These are phyloP conservation scores for Onychomys torridus DNA, from an alignment of 2,797 vertebrate genomes.

Conservation along the genomic window DNA sequence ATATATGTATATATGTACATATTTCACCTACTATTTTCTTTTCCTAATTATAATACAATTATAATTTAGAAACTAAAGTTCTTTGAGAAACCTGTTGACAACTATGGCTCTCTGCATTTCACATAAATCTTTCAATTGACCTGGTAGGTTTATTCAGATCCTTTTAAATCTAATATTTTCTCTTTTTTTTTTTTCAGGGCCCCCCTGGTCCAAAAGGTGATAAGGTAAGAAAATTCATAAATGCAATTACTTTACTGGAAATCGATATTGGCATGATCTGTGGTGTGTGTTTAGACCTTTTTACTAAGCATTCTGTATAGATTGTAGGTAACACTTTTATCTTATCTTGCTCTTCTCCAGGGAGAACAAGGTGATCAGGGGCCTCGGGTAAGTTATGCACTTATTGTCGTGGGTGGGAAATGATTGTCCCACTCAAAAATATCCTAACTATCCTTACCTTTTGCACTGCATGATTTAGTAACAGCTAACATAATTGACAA, in stretches of 20 bases:
- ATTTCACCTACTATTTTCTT: background rate
- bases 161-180: constrained; percentile 24
- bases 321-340: constrained; percentile 87
- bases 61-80: constrained; percentile 27
- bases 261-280: background rate
- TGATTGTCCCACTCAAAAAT: constrained; percentile 76
- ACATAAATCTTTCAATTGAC: background rate
- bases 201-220: constrained; percentile 96
- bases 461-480: constrained; percentile 85
- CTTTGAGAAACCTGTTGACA: background rate
- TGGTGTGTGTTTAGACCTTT: constrained; percentile 68
- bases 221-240: constrained; percentile 92
- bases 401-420: constrained; percentile 83
- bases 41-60: background rate
- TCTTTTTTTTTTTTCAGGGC: constrained; percentile 89
- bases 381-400: constrained; percentile 95
- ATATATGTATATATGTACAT: accelerated
- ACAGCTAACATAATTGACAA: constrained; percentile 81
- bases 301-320: constrained; percentile 81
- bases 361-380: constrained; percentile 99
- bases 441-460: constrained; percentile 84
- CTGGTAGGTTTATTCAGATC: background rate
- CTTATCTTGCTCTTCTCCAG: constrained; percentile 91
- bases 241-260: constrained; percentile 16
- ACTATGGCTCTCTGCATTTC: background rate